Evolutionary conservation across 2,797 vertebrate genomes (phyloP), one percentile per base, ranked within the genome.

Genomic region (Psittacula echo): DNA sequence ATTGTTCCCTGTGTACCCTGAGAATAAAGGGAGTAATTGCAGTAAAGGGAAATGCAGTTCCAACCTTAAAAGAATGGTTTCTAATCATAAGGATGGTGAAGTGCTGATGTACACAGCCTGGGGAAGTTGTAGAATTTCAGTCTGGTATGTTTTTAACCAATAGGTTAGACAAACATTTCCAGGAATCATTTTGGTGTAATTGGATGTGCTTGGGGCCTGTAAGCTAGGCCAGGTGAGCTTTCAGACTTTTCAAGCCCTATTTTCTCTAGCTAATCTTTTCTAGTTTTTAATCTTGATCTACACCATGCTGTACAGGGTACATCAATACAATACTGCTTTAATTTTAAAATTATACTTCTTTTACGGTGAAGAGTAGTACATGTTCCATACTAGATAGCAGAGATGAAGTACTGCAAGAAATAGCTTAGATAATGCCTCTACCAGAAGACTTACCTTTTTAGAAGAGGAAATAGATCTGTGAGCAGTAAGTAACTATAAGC

Each of bases 151-250:
- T 95, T 90, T 93, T 82, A 82, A 87, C 74, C 73, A 95, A 76
- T 9, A 82, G 22, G n/a, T 91, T 93, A 62, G 66, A 79, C 60
- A 95, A 90, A 95, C n/a, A 85, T 76, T 95, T 95, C 86, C 67
- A 82, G 80, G 88, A 96, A 89, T 78, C 71, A 44, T 70, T 89
- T 79, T 39, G 13, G 12, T 79, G 54, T 67, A 93, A 89, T 85
- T 83, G 83, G 90, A 78, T 76, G 67, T 65, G 23, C 72, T 51
- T 30, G 29, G 51, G 41, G 48, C 9, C 44, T 1, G 1, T 4
- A 5, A 89, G 50, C 24, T 60, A 23, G 44, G 20, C n/a, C 64
- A 85, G 41, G 67, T 77, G 64, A 93, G 16, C 13, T 84, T 91
- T 94, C 58, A 54, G 6, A 62, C 60, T 90, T 44, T 92, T 78